Conservation (phyloP, 2,797 vertebrate species). For the Allochrocebus solatus region DNA sequence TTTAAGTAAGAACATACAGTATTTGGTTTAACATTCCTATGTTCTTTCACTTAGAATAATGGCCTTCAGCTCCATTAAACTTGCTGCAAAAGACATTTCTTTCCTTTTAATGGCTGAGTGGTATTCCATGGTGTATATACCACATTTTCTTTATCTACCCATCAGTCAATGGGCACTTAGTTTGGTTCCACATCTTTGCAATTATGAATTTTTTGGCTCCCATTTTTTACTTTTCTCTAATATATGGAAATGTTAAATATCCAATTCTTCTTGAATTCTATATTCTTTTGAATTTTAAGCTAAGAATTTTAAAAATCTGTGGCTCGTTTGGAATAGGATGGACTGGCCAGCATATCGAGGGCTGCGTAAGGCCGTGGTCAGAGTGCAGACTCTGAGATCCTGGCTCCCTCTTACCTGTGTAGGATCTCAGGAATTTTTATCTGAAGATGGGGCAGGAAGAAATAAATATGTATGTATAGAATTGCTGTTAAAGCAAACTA, state of each 20-base stretch:
- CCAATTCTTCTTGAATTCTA: background rate
- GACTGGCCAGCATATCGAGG: background rate
- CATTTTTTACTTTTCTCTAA: background rate
- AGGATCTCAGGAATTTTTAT: background rate
- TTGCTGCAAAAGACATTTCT: too few species aligned
- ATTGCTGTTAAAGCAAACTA: background rate
- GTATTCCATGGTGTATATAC: too few species aligned
- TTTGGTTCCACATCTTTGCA: too few species aligned
- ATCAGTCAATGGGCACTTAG: too few species aligned
- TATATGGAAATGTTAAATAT: background rate
- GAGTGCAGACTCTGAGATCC: background rate
- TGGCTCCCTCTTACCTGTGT: background rate
- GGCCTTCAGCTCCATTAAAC: too few species aligned
- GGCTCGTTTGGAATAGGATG: background rate
- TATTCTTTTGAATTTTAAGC: background rate
- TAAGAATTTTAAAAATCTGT: background rate
- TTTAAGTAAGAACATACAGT: too few species aligned
- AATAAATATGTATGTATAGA: background rate
- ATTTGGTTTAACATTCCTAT: too few species aligned
- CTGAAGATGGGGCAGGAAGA: background rate
- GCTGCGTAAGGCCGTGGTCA: rapidly evolving
- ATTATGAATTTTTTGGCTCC: too few species aligned
- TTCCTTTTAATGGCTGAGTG: too few species aligned
- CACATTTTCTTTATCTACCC: too few species aligned
- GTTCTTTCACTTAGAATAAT: too few species aligned